Conservation (phyloP, 2,888 invertebrate genomes). For the Acholoe squamosa region DNA sequence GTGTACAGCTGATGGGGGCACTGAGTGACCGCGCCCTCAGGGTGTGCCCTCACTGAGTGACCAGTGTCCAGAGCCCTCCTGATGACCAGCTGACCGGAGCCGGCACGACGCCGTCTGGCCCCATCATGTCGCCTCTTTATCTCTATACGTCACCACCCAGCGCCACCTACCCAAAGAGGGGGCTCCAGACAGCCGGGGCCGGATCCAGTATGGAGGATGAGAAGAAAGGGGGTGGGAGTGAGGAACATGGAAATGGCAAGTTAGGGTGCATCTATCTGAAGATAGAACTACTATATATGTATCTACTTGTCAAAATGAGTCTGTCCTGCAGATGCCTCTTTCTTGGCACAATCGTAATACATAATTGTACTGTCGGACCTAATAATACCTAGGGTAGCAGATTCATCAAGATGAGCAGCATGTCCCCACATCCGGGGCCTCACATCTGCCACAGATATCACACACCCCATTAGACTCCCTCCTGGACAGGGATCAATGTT, state of each 20-base stretch:
- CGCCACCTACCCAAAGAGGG: neutral
- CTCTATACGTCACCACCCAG: neutral
- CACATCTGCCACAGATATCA: no score
- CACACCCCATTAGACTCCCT: neutral
- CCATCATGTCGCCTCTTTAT: neutral
- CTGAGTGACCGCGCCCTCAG: conserved; percentile 28
- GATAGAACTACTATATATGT: no score
- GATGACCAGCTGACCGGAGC: neutral
- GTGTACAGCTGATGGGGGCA: neutral
- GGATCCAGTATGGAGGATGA: neutral
- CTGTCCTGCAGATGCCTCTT: no score
- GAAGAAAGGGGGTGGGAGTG: neutral
- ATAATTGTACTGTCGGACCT: no score
- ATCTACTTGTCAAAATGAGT: no score
- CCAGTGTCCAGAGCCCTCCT: neutral
- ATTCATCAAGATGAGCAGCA: no score
- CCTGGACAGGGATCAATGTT: no score
- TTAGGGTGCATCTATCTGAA: no score
- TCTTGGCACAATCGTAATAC: no score
- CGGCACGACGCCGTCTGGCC: neutral
- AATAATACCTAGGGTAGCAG: no score
- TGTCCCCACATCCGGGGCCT: no score
- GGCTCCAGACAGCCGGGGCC: neutral
- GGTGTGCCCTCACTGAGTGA: neutral
- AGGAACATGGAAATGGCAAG: no score